Evolutionary conservation across 2,113 vertebrate species (phyloP).

Genomic region (Erinaceus europaeus): DNA sequence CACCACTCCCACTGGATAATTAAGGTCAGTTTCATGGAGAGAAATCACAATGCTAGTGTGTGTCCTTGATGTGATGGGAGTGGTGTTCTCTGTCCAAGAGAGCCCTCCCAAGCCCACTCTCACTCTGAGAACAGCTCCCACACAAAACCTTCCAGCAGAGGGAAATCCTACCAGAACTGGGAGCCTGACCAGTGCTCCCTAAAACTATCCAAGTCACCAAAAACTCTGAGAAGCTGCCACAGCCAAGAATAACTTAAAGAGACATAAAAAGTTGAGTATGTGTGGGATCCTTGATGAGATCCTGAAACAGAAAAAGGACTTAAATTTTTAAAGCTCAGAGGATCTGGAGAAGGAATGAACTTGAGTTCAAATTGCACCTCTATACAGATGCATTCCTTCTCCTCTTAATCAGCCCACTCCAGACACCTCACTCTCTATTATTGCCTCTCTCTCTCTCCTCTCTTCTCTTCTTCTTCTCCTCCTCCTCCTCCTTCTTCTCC

Average conservation of each 20-base stretch:
- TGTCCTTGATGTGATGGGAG: neutral
- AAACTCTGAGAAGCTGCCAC: neutral
- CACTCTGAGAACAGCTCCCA: neutral
- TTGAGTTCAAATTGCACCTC: accelerated
- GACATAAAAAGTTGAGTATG: accelerated
- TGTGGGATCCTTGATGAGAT: neutral
- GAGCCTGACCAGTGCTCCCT: too few relatives aligned
- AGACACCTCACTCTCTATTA: neutral
- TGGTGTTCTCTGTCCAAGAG: too few relatives aligned
- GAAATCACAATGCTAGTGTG: accelerated
- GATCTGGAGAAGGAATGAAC: accelerated
- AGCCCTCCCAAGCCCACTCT: neutral
- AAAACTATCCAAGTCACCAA: neutral
- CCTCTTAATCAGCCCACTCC: neutral
- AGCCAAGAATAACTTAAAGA: neutral
- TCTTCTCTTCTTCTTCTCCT: too few relatives aligned
- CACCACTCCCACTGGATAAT: neutral
- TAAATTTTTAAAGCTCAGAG: accelerated
- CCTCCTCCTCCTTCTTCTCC: too few relatives aligned
- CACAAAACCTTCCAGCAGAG: neutral
- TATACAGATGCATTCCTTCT: too few relatives aligned
- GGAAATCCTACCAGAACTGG: neutral
- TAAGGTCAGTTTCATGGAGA: neutral
- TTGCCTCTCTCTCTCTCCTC: neutral
- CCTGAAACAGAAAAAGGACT: neutral